These are phyloP conservation scores for Poeciliopsis occidentalis DNA, from an alignment of 2,113 vertebrate genomes.

Conservation along the genomic window DNA sequence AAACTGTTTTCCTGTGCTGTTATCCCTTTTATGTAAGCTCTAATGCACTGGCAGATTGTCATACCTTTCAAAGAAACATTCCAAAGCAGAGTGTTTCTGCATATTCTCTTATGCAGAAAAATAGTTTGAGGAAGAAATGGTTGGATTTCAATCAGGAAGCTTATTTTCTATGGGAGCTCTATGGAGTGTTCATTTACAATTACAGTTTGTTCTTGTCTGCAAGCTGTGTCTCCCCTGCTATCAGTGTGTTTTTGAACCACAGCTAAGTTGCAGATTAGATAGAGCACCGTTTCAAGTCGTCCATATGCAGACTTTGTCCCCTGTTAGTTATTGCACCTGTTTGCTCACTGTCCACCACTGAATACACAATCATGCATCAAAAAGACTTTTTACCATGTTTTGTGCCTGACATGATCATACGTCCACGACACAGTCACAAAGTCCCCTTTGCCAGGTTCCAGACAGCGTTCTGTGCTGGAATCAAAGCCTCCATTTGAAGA, in stretches of 20 bases:
- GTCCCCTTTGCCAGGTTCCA: neutral
- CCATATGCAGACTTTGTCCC: conserved; percentile 77
- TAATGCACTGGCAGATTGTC: neutral
- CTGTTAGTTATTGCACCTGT: conserved; percentile 63
- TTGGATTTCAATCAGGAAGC: neutral
- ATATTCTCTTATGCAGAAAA: neutral
- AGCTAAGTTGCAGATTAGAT: conserved; percentile 76
- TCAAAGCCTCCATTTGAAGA: conserved; percentile 5
- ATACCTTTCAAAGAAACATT: neutral
- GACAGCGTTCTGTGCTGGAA: neutral
- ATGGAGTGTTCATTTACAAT: conserved; percentile 1
- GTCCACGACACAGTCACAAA: conserved; percentile 7
- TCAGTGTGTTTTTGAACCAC: conserved; percentile 65
- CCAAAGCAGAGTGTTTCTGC: neutral
- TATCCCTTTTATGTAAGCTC: neutral
- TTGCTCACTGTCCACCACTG: conserved; percentile 60
- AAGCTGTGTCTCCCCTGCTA: conserved; percentile 28
- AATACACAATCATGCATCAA: neutral
- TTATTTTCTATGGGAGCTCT: neutral
- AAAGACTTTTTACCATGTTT: conserved; percentile 26
- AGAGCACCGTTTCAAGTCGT: conserved; percentile 75
- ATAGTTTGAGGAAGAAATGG: neutral
- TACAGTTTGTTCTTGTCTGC: conserved; percentile 17
- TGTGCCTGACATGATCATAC: neutral
- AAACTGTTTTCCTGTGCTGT: neutral